Evolutionary conservation across 2,797 vertebrate genomes (phyloP), one percentile per base, ranked within the genome.

Genomic region (Sebastiscus tertius): DNA sequence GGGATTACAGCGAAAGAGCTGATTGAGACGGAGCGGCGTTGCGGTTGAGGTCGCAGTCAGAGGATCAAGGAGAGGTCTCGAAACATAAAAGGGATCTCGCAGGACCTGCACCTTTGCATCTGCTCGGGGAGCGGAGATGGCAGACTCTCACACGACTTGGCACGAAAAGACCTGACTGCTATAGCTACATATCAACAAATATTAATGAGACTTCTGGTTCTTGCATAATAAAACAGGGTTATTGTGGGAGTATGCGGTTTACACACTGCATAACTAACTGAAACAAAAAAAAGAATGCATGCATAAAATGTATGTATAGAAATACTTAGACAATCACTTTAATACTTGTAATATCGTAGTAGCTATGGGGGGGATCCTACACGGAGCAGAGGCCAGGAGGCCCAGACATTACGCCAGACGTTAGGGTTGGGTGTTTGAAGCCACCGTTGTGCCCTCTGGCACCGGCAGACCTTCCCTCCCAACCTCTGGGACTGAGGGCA

Each of bases 31-130:
- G 92, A 89, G 87, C 88, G 75, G 81, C 60, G 83, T 81, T 84
- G 87, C 79, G 89, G 91, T 82, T 81, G 84, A 91, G 93, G 93
- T 95, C 85, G 88, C 75, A 88, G 91, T 93, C 87, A 81, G 84
- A 93, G 89, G 84, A 87, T 87, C 80, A 87, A 85, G 85, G 87
- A 89, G 89, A 90, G 91, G 86, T 93, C 91, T 93, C 89, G 24
- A 78, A 94, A 93, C 92, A 92, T 93, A 93, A 93, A 95, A 93
- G 81, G 78, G 78, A 89, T 91, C 92, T 94, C 91, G 79, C 70
- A 89, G 84, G 93, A 92, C 81, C 81, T 74, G 82, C 90, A 94
- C 90, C 93, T 94, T 93, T 94, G 92, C 92, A 95, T 92, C 91
- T 92, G 90, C 85, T 90, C 80, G 2, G 83, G 86, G 88, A 90